phyloP scores from a whole-genome alignment of 2,797 vertebrate species.

The Crenuchus spilurus region DNA sequence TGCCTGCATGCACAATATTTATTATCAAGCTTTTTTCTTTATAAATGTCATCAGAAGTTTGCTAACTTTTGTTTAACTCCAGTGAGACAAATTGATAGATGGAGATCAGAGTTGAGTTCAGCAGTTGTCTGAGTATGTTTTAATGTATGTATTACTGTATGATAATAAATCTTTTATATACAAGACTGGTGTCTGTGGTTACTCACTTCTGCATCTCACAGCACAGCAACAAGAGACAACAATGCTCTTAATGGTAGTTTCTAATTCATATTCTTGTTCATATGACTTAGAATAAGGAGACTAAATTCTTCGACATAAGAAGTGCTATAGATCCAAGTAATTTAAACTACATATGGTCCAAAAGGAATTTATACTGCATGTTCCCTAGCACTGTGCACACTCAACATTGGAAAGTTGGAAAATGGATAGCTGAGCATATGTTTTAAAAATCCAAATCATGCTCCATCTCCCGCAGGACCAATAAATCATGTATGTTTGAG shows the following conservation, averaged over 20 bases:
- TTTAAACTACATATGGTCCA: not conserved
- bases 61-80: not conserved
- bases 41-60: slow-evolving; percentile 48
- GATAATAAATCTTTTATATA: too few species aligned
- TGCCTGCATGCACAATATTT: slow-evolving; percentile 50
- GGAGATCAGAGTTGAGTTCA: too few species aligned
- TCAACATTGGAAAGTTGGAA: slow-evolving; percentile 5
- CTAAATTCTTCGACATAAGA: too few species aligned
- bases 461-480: not conserved
- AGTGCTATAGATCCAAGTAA: slow-evolving; percentile 3
- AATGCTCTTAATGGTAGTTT: too few species aligned
- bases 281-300: too few species aligned
- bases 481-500: slow-evolving; percentile 28
- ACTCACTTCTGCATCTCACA: too few species aligned
- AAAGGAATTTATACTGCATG: not conserved
- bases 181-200: too few species aligned
- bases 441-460: slow-evolving; percentile 24
- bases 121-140: too few species aligned
- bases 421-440: not conserved
- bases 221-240: too few species aligned
- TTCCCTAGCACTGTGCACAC: slow-evolving; percentile 1
- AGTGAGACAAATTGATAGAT: not conserved
- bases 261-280: too few species aligned
- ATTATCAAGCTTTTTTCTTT: slow-evolving; percentile 60
- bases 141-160: too few species aligned